A percentile compares a stretch with the other conserved stretches of the same genome.
These are phyloP conservation scores for Hyla sarda DNA, from an alignment of 2,113 vertebrate species.

Conservation along the genomic window DNA sequence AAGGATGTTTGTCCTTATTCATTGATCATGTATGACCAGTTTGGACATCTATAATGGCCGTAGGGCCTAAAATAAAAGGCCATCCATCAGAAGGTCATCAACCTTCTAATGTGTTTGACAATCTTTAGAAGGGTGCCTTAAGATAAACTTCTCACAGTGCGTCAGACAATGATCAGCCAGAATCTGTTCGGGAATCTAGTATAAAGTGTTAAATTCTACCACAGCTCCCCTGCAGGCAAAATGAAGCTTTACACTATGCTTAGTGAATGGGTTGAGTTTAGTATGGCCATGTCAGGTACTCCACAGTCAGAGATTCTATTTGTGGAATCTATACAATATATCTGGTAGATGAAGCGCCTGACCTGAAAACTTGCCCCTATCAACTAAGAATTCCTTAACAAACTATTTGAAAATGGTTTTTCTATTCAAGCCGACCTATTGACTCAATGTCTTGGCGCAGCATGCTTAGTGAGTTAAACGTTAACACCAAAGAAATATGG, in stretches of 20 bases:
- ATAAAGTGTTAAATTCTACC: background rate
- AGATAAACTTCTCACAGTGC: background rate
- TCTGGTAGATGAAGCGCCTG: background rate
- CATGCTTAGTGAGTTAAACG: background rate
- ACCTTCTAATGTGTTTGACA: too few species aligned
- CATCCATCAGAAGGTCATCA: too few species aligned
- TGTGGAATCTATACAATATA: background rate
- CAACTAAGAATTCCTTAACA: too few species aligned
- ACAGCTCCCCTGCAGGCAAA: background rate
- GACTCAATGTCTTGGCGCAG: background rate
- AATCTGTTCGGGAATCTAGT: background rate
- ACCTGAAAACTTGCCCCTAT: background rate
- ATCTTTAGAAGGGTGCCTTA: too few species aligned
- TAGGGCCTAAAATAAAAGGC: too few species aligned
- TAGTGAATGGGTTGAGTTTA: too few species aligned
- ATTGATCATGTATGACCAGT: too few species aligned
- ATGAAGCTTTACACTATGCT: background rate
- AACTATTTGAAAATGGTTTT: too few species aligned
- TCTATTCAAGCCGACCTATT: too few species aligned
- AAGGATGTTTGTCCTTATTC: too few species aligned
- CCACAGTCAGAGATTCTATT: background rate
- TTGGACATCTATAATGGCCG: too few species aligned
- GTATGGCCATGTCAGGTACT: background rate
- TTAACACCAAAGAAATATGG: background rate
- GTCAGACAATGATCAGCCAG: background rate